A percentile compares a stretch with the other conserved stretches of the same genome.
These are phyloP conservation scores for Catocala fraxini DNA, from an alignment of 2,888 invertebrate species.

Conservation along the genomic window DNA sequence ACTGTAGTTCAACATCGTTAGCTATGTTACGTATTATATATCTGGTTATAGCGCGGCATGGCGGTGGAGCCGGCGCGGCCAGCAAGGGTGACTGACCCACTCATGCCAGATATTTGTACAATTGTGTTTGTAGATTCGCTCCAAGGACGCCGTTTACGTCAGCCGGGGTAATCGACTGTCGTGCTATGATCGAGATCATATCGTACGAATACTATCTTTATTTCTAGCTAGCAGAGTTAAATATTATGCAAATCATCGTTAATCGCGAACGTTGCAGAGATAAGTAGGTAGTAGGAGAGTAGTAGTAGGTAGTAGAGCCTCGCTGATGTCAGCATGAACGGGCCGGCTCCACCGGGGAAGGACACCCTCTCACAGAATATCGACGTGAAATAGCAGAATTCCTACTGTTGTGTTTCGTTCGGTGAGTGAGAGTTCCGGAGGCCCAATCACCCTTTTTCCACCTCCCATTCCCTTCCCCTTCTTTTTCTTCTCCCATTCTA, in stretches of 20 bases:
- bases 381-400: too few relatives aligned
- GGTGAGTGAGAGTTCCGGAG: too few relatives aligned
- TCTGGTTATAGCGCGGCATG: slow-evolving; percentile 31
- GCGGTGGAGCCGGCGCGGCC: slow-evolving; percentile 41
- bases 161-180: slow-evolving; percentile 66
- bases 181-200: slow-evolving; percentile 45
- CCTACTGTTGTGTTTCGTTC: too few relatives aligned
- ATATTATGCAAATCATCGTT: slow-evolving; percentile 34
- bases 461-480: too few relatives aligned
- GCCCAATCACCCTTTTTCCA: too few relatives aligned
- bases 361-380: too few relatives aligned
- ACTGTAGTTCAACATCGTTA: slow-evolving; percentile 50
- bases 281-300: too few relatives aligned
- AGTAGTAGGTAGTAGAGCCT: too few relatives aligned
- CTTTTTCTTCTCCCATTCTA: too few relatives aligned
- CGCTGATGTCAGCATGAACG: too few relatives aligned
- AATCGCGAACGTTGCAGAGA: slow-evolving; percentile 24
- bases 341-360: too few relatives aligned
- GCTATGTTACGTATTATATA: slow-evolving; percentile 35
- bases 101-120: slow-evolving; percentile 76
- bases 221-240: slow-evolving; percentile 49
- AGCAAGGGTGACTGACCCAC: slow-evolving; percentile 77
- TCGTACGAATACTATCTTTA: slow-evolving; percentile 61
- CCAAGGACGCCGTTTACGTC: slow-evolving; percentile 83
- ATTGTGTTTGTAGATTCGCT: slow-evolving; percentile 79